Evolutionary conservation across 1,140 invertebrate genomes (phyloP).

Genomic region (Prorops nasuta): DNA sequence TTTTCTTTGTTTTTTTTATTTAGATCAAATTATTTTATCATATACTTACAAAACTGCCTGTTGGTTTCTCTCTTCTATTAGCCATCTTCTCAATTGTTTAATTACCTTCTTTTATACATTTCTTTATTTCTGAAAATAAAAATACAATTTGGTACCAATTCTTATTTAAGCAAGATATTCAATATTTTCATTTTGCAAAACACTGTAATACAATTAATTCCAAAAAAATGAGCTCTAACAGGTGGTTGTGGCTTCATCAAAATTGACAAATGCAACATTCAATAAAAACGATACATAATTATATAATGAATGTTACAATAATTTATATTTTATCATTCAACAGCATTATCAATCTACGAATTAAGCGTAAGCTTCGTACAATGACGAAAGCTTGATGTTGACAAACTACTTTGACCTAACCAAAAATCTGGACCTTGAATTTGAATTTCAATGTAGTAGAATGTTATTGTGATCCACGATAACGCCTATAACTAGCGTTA

Average conservation of each 20-base stretch:
- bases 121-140: slow-evolving; percentile 3
- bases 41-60: slow-evolving; percentile 35
- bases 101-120: slow-evolving; percentile 20
- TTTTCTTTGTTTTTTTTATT: background rate
- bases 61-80: slow-evolving; percentile 35
- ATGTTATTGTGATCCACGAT: too few species aligned
- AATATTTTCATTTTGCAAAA: background rate
- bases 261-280: background rate
- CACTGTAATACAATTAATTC: background rate
- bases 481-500: background rate
- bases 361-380: background rate
- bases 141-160: background rate
- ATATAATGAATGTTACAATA: too few species aligned
- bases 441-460: background rate
- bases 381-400: background rate
- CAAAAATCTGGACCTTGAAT: background rate
- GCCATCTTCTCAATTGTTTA: slow-evolving; percentile 23
- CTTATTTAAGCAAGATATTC: background rate
- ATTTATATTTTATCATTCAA: background rate
- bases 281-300: background rate
- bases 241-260: background rate
- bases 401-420: slow-evolving; percentile 1
- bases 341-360: background rate
- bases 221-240: slow-evolving; percentile 11
- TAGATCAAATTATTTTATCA: background rate